A percentile compares a stretch with the other conserved stretches of the same genome.
phyloP scores from a whole-genome alignment of 2,113 vertebrate species.

The Etheostoma cragini region DNA sequence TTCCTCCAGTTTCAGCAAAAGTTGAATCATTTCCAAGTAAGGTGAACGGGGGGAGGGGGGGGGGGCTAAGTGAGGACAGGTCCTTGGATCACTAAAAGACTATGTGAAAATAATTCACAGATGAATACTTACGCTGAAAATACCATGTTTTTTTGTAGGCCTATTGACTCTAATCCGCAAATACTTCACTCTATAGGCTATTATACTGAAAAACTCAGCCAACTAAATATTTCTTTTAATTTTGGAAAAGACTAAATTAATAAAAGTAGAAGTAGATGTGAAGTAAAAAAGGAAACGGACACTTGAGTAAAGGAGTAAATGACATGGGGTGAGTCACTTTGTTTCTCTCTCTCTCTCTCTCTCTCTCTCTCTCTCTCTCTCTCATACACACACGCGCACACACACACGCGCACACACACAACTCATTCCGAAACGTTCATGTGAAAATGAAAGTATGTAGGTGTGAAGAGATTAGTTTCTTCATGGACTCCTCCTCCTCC shows the following conservation, averaged over 20 bases:
- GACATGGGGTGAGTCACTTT: too few relatives aligned
- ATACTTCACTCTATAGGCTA: neutral
- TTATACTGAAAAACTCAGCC: neutral
- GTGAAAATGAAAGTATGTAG: conserved; percentile 64
- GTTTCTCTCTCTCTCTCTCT: too few relatives aligned
- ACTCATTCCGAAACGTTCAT: conserved; percentile 42
- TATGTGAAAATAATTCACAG: neutral
- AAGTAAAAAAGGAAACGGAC: too few relatives aligned
- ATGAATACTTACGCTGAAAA: neutral
- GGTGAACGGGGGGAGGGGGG: neutral
- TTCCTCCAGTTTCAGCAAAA: conserved; percentile 58
- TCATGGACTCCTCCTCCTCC: neutral
- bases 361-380: neutral
- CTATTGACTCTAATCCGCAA: neutral
- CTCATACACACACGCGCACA: neutral
- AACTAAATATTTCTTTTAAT: neutral
- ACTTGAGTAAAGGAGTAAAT: too few relatives aligned
- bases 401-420: conserved; percentile 10
- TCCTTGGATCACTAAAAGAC: too few relatives aligned
- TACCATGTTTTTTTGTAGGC: neutral
- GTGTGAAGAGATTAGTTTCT: neutral
- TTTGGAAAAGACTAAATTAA: neutral
- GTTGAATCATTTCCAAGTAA: conserved; percentile 30
- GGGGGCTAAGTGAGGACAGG: too few relatives aligned
- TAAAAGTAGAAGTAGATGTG: neutral